Percentiles rank a stretch among this genome's conserved stretches.
phyloP scores from a whole-genome alignment of 2,797 vertebrate genomes.

The Scleropages formosus region DNA sequence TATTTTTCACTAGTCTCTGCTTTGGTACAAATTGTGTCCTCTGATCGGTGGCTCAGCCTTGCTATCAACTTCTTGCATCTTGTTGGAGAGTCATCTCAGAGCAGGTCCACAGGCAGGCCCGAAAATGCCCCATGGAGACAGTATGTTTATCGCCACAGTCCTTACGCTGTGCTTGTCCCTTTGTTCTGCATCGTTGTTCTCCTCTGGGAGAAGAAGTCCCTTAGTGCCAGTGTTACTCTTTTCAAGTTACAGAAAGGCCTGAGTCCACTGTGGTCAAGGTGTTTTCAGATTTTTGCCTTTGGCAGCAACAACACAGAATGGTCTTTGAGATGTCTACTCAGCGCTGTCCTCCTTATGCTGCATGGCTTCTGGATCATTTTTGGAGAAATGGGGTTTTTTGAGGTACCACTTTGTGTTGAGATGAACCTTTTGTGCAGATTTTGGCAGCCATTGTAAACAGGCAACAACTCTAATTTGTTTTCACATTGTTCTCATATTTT shows the following conservation, averaged over 20 bases:
- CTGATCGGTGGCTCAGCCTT: background rate
- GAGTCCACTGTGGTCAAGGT: background rate
- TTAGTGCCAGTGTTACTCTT: background rate
- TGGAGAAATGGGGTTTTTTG: background rate
- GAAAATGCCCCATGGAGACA: background rate
- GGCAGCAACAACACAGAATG: too few species aligned
- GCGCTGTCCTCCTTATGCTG: background rate
- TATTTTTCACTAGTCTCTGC: background rate
- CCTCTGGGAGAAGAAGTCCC: background rate
- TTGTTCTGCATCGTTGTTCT: background rate
- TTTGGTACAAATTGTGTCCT: background rate
- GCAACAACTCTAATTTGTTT: constrained; percentile 7
- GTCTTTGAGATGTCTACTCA: background rate
- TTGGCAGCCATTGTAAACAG: background rate
- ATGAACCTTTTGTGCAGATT: background rate
- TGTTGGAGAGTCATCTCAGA: background rate
- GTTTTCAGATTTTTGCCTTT: background rate
- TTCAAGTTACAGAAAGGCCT: background rate
- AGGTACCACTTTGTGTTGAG: too few species aligned
- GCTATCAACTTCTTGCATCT: background rate
- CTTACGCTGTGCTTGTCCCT: background rate
- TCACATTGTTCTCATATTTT: background rate
- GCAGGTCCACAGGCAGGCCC: background rate
- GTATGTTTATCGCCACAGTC: background rate
- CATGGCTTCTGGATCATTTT: background rate